phyloP scores from a whole-genome alignment of 2,888 invertebrate species.

The Erebia ligea region DNA sequence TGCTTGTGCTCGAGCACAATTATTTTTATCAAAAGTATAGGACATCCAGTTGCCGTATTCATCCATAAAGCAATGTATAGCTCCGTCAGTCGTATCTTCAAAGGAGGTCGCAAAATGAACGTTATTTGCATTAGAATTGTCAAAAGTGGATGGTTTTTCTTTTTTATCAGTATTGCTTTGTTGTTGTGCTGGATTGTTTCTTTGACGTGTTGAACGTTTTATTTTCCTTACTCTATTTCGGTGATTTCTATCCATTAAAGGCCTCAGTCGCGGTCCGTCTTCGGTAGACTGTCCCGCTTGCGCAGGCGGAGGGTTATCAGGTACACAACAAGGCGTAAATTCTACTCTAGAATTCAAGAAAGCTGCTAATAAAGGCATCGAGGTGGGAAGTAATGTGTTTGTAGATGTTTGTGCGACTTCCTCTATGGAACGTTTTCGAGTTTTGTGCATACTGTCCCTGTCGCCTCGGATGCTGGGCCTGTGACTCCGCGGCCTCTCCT shows the following conservation, averaged over 20 bases:
- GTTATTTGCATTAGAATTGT: conserved; percentile 59
- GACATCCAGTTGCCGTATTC: conserved; percentile 94
- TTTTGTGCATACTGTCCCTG: conserved; percentile 70
- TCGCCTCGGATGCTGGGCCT: conserved; percentile 74
- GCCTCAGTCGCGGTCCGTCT: conserved; percentile 67
- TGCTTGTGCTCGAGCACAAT: conserved; percentile 78
- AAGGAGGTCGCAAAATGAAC: conserved; percentile 90
- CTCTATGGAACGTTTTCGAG: conserved; percentile 80
- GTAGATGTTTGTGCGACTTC: conserved; percentile 86
- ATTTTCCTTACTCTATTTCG: conserved; percentile 80
- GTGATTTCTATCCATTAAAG: conserved; percentile 77
- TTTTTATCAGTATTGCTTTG: conserved; percentile 64
- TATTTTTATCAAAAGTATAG: conserved; percentile 91
- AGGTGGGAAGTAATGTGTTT: conserved; percentile 85
- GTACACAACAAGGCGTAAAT: conserved; percentile 73
- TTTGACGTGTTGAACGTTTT: conserved; percentile 81
- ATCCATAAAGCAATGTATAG: conserved; percentile 93
- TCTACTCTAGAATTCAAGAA: conserved; percentile 85
- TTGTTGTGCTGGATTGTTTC: conserved; percentile 65
- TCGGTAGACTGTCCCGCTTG: conserved; percentile 60
- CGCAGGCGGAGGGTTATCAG: conserved; percentile 59
- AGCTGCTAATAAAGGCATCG: conserved; percentile 85
- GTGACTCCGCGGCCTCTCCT: conserved; percentile 66
- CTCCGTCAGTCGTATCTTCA: conserved; percentile 92
- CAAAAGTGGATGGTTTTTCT: conserved; percentile 57